Conservation (phyloP, 2,797 vertebrate species). For the Melanotaenia parkinsoni region DNA sequence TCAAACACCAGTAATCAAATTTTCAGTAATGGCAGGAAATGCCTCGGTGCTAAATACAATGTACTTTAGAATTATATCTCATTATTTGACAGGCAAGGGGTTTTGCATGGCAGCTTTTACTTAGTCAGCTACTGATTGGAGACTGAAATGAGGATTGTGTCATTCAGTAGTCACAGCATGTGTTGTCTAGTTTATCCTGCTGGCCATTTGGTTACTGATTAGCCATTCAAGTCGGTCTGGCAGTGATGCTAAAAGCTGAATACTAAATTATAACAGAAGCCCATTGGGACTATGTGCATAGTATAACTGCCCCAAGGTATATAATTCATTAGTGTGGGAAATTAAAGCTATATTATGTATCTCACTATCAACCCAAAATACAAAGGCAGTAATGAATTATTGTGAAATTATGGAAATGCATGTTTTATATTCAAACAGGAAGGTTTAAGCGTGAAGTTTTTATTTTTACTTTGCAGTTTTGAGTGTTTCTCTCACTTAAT, state of each 20-base stretch:
- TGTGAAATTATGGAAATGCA: slow-evolving; percentile 58
- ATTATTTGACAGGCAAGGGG: neutral
- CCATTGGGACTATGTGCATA: slow-evolving; percentile 44
- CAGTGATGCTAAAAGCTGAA: slow-evolving; percentile 44
- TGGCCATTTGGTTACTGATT: slow-evolving; percentile 55
- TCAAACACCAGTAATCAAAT: neutral
- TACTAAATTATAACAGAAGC: slow-evolving; percentile 56
- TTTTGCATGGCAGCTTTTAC: slow-evolving; percentile 11
- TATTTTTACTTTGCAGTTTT: slow-evolving; percentile 32
- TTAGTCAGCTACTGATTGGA: slow-evolving; percentile 29
- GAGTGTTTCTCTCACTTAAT: slow-evolving; percentile 15
- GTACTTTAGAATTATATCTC: neutral
- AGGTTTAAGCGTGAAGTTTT: slow-evolving; percentile 41
- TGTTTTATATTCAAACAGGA: slow-evolving; percentile 56
- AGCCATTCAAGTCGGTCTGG: slow-evolving; percentile 49
- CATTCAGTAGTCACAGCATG: slow-evolving; percentile 34
- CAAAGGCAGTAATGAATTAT: slow-evolving; percentile 51
- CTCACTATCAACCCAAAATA: slow-evolving; percentile 54
- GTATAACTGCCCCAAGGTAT: slow-evolving; percentile 45
- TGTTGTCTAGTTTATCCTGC: slow-evolving; percentile 49
- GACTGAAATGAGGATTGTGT: slow-evolving; percentile 36
- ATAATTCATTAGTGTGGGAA: slow-evolving; percentile 65
- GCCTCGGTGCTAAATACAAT: neutral
- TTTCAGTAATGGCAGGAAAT: neutral
- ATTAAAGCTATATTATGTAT: slow-evolving; percentile 46